A percentile compares a stretch with the other conserved stretches of the same genome.
Evolutionary conservation across 2,797 vertebrate genomes (phyloP).

Genomic region (Anguilla megastoma): DNA sequence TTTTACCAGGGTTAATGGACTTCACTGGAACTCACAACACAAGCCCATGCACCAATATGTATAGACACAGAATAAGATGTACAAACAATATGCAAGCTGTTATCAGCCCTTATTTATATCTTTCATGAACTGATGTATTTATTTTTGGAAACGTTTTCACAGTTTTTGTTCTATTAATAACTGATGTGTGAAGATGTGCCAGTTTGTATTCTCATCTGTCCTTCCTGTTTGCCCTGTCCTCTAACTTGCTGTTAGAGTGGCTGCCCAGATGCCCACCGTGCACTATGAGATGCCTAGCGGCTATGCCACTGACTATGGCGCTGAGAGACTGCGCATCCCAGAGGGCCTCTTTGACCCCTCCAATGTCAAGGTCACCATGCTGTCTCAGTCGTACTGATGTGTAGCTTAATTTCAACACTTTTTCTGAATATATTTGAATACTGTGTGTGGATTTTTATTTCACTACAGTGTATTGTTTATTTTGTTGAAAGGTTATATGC

Average conservation of each 20-base stretch:
- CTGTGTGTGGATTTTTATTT: not conserved
- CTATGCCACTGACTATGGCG: constrained; percentile 73
- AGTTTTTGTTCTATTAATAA: not conserved
- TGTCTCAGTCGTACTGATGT: constrained; percentile 6
- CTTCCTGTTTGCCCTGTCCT: not conserved
- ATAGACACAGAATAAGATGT: not conserved
- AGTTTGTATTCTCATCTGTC: not conserved
- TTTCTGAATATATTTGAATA: not conserved
- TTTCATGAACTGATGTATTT: not conserved
- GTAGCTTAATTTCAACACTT: not conserved
- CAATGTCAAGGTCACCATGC: constrained; percentile 70
- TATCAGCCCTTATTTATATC: not conserved
- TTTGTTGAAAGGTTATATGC: not conserved
- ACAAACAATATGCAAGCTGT: constrained; percentile 1
- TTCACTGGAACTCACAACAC: not conserved
- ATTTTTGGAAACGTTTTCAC: not conserved
- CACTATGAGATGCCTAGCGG: constrained; percentile 80
- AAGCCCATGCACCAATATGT: not conserved
- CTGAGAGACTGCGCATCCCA: constrained; percentile 70
- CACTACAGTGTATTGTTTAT: not conserved
- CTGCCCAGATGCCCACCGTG: constrained; percentile 78
- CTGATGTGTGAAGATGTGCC: not conserved
- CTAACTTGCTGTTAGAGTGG: constrained; percentile 62
- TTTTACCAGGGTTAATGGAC: constrained; percentile 15
- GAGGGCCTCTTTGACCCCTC: constrained; percentile 77